A percentile compares a stretch with the other conserved stretches of the same genome.
These are phyloP conservation scores for Pseudoips prasinana DNA, from an alignment of 2,888 invertebrate species.

Conservation along the genomic window DNA sequence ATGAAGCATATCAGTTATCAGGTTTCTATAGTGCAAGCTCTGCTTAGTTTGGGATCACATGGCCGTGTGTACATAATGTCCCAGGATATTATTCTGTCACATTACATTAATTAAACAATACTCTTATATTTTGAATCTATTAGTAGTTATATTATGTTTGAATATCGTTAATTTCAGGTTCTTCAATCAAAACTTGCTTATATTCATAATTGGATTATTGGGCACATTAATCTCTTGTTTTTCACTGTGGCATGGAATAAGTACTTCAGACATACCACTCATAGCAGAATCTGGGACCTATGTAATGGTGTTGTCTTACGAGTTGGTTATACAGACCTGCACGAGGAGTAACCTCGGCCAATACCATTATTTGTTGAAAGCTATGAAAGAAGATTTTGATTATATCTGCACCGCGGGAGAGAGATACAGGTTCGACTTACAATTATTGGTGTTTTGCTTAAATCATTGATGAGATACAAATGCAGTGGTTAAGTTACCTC, in stretches of 20 bases:
- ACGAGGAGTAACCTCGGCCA: constrained; percentile 39
- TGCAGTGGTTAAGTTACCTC: too few relatives aligned
- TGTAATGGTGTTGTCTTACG: constrained; percentile 42
- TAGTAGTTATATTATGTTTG: too few relatives aligned
- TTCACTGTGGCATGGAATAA: constrained; percentile 34
- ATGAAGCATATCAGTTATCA: too few relatives aligned
- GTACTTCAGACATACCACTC: constrained; percentile 32
- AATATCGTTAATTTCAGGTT: constrained; percentile 36
- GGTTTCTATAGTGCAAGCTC: too few relatives aligned
- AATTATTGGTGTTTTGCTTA: too few relatives aligned
- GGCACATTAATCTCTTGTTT: constrained; percentile 6
- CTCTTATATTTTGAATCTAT: too few relatives aligned
- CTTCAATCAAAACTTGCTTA: constrained; percentile 27
- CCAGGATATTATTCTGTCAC: too few relatives aligned
- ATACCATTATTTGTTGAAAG: constrained; percentile 39
- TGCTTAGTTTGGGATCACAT: too few relatives aligned
- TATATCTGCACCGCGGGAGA: constrained; percentile 40
- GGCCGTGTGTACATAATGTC: too few relatives aligned
- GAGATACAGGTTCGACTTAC: constrained; percentile 15
- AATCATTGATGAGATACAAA: too few relatives aligned
- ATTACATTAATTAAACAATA: too few relatives aligned
- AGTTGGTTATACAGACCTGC: constrained; percentile 40
- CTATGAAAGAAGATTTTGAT: constrained; percentile 47
- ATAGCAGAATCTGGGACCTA: constrained; percentile 52
- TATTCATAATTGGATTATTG: constrained; percentile 6